Percentiles rank a stretch among this genome's conserved stretches.
Conservation (phyloP, 2,888 invertebrate genomes). For the Leptopilina syphax region DNA sequence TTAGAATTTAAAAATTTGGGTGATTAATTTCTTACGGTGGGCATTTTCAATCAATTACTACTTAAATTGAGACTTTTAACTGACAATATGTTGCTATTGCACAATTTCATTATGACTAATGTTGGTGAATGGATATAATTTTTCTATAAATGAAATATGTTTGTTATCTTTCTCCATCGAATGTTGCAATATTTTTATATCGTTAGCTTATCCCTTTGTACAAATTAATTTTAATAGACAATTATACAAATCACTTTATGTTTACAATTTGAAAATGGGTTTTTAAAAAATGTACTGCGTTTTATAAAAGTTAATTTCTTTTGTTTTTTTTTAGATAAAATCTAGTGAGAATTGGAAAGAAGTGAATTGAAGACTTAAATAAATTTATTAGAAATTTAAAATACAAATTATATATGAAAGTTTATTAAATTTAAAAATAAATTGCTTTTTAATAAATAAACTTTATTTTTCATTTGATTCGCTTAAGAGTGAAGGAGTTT, state of each 20-base stretch:
- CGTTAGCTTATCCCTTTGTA: background rate
- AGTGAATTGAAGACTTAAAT: background rate
- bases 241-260: background rate
- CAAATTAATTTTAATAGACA: background rate
- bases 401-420: too few species aligned
- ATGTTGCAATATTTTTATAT: conserved; percentile 7
- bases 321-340: too few species aligned
- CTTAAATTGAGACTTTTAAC: conserved; percentile 11
- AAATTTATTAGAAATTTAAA: too few species aligned
- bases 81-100: conserved; percentile 36
- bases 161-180: conserved; percentile 17
- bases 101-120: conserved; percentile 5
- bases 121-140: background rate
- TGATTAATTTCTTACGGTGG: too few species aligned
- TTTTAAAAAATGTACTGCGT: background rate
- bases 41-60: background rate
- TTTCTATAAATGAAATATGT: conserved; percentile 13
- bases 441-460: conserved; percentile 2
- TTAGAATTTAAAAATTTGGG: too few species aligned
- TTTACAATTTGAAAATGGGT: background rate
- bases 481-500: background rate
- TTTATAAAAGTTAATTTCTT: background rate
- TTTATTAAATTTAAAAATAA: conserved; percentile 2
- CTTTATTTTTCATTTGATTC: background rate
- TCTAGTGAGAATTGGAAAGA: too few species aligned